Base-by-base conservation (phyloP, 2,888 invertebrate species). In the Ctenicera cuprea region DNA sequence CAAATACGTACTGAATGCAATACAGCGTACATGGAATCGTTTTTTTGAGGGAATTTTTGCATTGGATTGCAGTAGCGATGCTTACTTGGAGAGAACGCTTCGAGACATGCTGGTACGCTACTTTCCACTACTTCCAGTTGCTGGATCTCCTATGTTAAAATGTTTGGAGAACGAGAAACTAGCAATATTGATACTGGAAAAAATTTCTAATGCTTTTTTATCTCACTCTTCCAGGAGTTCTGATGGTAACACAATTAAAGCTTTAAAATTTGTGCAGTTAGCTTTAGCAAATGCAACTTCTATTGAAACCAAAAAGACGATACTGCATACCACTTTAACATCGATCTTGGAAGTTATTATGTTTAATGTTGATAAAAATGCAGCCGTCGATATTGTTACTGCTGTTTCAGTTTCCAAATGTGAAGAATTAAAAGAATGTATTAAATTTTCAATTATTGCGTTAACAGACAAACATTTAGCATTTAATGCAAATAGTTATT, bases 11-110 rank as follows among this genome's bases (percentile, higher is more conserved):
- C 80, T 89, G 0, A 87, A 86, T 76, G 85, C 89, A 0, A 83
- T 91, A 14, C 88, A 88, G 75, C 87, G 87, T 80, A 87, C 89
- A 12, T 89, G 90, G 86, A 88, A 89, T 20, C 85, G 90, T 20
- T 87, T 89, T 74, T 84, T 90, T 43, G 87, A 88, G 76, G 90
- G 90, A 0, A 86, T 90, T 18, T 87, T 88, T 0, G 87, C 86
- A 20, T 79, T 91, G 38, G 88, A 89, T 76, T 86, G 85, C 64
- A 85, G 82, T 70, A 82, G 83, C 4, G 90, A 90, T 82, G 83
- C 85, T 0, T 90, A 89, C 76, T 80, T 90, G 14, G 86, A 85
- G 26, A 86, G 89, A 73, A 87, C 87, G 0, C 80, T 90, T 12
- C 87, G 86, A 26, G 89, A 90, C 80, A 82, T 90, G 43, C 83